Base-by-base conservation (phyloP, 2,888 invertebrate species). In the Watsonalla cultraria region DNA sequence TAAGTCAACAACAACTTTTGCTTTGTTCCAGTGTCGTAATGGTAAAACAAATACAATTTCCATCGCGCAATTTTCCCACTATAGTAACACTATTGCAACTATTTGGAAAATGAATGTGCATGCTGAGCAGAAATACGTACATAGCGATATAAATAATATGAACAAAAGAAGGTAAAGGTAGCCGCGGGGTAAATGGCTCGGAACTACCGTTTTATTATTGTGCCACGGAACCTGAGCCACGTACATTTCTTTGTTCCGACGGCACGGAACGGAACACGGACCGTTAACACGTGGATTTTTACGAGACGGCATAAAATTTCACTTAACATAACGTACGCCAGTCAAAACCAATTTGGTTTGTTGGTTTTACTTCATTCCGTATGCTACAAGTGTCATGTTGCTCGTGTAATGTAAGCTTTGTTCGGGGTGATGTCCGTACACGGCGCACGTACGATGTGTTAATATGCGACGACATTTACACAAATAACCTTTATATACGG, bases 271-370 rank as follows among this genome's bases (percentile, higher is more conserved):
- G 54, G 54, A 61, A 57, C 54, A 59, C 48, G 54, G 52, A 50
- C 56, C 58, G 58, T 62, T 66, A 70, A 62, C 71, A 71, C 75
- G 74, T 75, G 72, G 73, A 80, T 79, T 84, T 86, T 81, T 82
- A 84, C 73, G 80, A 73, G 73, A 66, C 68, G 69, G 72, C 75
- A 79, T 85, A 81, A 84, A 84, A 83, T 84, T 84, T 84, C 82
- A 82, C 80, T 84, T 83, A 76, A 72, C 76, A 63, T 74, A 69
- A 73, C 76, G 69, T 66, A 72, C 69, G 68, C 65, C 65, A 64
- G 66, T 64, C 67, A 54, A 69, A 65, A 68, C 72, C 76, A 74
- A 76, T 80, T 80, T 72, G 76, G 74, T 74, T 72, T 74, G 77
- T 76, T 72, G 77, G 76, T 76, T 74, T 76, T 69, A 66, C 74